Evolutionary conservation across 1,140 invertebrate genomes (phyloP).

Genomic region (Aphelinus atriplicis): DNA sequence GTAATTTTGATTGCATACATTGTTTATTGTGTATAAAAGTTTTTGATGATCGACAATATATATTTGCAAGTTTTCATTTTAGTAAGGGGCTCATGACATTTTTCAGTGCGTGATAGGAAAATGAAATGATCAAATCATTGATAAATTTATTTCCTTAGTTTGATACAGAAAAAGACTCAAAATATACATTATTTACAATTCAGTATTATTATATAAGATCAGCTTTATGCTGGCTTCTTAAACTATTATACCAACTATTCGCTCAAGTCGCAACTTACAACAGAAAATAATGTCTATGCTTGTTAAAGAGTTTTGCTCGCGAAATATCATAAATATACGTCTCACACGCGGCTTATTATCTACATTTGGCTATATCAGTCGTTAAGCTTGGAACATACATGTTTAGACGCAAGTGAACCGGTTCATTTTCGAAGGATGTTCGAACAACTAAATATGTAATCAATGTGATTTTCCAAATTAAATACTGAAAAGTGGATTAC

Average conservation of each 20-base stretch:
- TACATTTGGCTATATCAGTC: slow-evolving; percentile 61
- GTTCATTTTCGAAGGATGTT: slow-evolving; percentile 30
- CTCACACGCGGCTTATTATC: slow-evolving; percentile 45
- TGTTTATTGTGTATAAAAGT: too few relatives aligned
- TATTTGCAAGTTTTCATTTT: too few relatives aligned
- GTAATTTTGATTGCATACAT: too few relatives aligned
- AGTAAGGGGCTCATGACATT: too few relatives aligned
- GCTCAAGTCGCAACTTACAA: slow-evolving; percentile 36
- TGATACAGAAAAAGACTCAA: slow-evolving; percentile 42
- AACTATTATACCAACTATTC: slow-evolving; percentile 26
- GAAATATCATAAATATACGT: slow-evolving; percentile 49
- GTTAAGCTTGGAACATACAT: slow-evolving; percentile 43
- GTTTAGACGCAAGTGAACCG: slow-evolving; percentile 19
- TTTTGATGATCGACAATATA: too few relatives aligned
- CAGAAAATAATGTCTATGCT: slow-evolving; percentile 28
- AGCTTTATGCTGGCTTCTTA: too few relatives aligned
- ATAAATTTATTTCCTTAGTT: slow-evolving; percentile 40
- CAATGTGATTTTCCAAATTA: slow-evolving; percentile 2
- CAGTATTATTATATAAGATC: not conserved
- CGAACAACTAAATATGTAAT: slow-evolving; percentile 11
- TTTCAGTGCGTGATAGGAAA: too few relatives aligned
- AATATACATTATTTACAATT: slow-evolving; percentile 56
- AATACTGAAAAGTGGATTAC: slow-evolving; percentile 33
- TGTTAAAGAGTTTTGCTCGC: slow-evolving; percentile 37
- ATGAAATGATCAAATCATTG: not conserved